Conservation (phyloP, 2,113 vertebrate genomes). For the Setophaga petechia region DNA sequence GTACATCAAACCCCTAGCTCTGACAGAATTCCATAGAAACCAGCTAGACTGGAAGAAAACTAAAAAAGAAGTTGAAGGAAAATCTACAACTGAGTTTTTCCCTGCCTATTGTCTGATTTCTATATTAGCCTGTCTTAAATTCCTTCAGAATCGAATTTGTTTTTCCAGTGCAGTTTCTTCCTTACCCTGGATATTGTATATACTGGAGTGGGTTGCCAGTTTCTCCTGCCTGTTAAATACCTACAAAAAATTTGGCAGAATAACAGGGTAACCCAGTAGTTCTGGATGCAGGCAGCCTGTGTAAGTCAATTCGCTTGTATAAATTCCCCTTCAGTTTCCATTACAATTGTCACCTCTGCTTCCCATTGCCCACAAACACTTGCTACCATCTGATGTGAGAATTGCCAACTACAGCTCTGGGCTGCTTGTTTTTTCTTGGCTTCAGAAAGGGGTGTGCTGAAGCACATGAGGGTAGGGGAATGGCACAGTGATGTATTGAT, state of each 20-base stretch:
- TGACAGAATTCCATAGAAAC: background rate
- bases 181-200: background rate
- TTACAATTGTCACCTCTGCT: background rate
- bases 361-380: background rate
- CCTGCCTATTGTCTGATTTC: background rate
- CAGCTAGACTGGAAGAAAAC: background rate
- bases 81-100: background rate
- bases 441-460: background rate
- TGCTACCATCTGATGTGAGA: slow-evolving; percentile 25
- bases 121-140: background rate
- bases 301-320: background rate
- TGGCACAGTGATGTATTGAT: background rate
- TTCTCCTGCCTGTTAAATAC: background rate
- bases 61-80: background rate
- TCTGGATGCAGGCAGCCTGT: background rate
- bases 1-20: background rate
- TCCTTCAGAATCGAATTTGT: background rate
- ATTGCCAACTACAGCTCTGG: background rate
- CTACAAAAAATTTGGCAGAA: background rate
- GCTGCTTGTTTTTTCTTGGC: background rate
- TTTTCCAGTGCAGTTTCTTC: background rate
- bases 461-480: background rate
- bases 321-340: background rate
- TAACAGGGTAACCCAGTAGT: background rate
- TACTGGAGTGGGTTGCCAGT: background rate